These are phyloP conservation scores for Sturnus vulgaris DNA, from an alignment of 2,113 vertebrate species.

Conservation along the genomic window DNA sequence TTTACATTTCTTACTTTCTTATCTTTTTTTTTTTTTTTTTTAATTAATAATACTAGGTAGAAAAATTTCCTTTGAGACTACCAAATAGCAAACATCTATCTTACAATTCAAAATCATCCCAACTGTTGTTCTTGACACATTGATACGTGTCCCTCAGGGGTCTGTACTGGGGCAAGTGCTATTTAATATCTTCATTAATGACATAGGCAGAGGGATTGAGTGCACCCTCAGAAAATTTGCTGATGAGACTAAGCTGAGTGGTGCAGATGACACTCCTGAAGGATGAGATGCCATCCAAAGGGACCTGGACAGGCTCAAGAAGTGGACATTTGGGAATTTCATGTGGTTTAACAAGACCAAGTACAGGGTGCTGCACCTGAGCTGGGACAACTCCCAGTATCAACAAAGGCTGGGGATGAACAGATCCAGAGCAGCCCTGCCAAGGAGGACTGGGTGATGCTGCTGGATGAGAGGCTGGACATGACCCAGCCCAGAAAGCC, in stretches of 20 bases:
- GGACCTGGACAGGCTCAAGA: not conserved
- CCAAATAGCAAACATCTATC: not conserved
- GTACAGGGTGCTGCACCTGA: not conserved
- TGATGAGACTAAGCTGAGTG: not conserved
- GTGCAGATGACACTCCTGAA: not conserved
- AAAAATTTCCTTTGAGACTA: not conserved
- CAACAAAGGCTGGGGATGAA: fast-evolving
- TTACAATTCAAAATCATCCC: not conserved
- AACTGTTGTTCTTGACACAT: not conserved
- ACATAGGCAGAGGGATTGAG: not conserved
- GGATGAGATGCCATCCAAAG: not conserved
- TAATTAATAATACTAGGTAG: not conserved
- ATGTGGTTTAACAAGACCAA: not conserved
- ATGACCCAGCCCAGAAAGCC: not conserved
- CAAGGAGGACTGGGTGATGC: fast-evolving
- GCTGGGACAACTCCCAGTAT: fast-evolving
- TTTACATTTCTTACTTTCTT: not conserved
- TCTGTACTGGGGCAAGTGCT: not conserved
- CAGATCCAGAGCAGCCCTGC: not conserved
- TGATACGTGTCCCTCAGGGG: fast-evolving
- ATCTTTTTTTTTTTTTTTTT: not conserved
- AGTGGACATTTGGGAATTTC: not conserved
- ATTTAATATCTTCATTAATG: not conserved
- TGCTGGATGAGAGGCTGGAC: not conserved
- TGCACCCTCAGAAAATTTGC: not conserved